These are phyloP conservation scores for Andrena bicolor DNA, from an alignment of 2,888 invertebrate genomes.

Conservation along the genomic window DNA sequence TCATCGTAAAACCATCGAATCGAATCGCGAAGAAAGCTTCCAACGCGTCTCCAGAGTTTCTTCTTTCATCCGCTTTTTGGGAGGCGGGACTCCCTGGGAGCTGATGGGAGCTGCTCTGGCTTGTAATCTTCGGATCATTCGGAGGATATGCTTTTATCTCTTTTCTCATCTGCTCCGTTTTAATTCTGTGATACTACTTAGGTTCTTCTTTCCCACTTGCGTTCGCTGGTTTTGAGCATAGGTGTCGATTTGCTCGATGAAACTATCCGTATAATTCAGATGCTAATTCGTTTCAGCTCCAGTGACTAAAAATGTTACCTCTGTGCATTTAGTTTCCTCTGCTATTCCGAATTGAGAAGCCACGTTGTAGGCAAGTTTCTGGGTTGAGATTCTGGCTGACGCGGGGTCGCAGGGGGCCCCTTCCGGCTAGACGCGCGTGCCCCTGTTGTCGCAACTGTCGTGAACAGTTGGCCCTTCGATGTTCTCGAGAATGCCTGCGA, in stretches of 20 bases:
- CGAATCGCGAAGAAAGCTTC: conserved; percentile 76
- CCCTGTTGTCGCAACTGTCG: conserved; percentile 78
- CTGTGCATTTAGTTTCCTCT: not conserved
- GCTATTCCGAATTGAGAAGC: not conserved
- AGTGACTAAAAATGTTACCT: no score
- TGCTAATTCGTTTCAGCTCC: no score
- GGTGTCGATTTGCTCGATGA: no score
- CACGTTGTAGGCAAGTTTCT: not conserved
- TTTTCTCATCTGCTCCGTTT: not conserved
- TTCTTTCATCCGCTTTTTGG: not conserved
- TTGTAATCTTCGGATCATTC: conserved; percentile 26
- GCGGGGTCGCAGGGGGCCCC: conserved; percentile 59
- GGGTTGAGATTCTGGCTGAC: not conserved
- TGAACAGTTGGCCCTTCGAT: conserved; percentile 65
- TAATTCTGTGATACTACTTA: not conserved
- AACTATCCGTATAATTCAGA: no score
- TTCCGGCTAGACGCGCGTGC: conserved; percentile 73
- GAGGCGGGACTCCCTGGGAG: not conserved
- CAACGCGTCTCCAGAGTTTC: conserved; percentile 7
- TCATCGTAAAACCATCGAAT: conserved; percentile 79
- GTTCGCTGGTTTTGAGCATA: no score
- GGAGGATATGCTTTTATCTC: not conserved
- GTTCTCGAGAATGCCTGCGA: conserved; percentile 65
- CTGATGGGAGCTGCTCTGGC: not conserved
- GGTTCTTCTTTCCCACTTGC: not conserved